These are phyloP conservation scores for Nomada fabriciana DNA, from an alignment of 2,888 invertebrate species.

Conservation along the genomic window DNA sequence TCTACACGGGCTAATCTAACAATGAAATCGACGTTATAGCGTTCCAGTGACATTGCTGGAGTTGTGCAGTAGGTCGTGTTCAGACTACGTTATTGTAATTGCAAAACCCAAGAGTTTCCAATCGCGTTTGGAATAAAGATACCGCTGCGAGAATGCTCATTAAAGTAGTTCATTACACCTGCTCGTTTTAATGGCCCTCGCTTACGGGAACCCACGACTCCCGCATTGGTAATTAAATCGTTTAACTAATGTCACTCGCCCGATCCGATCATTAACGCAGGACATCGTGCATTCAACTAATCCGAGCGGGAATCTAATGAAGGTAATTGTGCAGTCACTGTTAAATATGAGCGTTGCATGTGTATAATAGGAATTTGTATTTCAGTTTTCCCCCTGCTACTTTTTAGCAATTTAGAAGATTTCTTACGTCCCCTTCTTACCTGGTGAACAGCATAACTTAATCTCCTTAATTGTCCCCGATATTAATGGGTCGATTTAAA, in stretches of 20 bases:
- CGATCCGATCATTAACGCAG: constrained; percentile 28
- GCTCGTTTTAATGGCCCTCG: constrained; percentile 64
- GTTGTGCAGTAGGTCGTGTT: constrained; percentile 67
- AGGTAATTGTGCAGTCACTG: neutral
- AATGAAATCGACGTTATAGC: constrained; percentile 46
- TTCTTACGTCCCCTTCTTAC: too few relatives aligned
- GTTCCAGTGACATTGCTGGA: constrained; percentile 56
- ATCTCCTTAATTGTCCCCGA: too few relatives aligned
- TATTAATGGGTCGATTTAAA: too few relatives aligned
- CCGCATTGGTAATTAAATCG: constrained; percentile 63
- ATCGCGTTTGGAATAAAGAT: constrained; percentile 37
- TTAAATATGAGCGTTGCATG: too few relatives aligned
- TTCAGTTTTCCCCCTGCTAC: too few relatives aligned
- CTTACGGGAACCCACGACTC: constrained; percentile 53
- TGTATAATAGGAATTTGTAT: too few relatives aligned
- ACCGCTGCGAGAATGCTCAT: constrained; percentile 62
- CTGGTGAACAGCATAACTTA: too few relatives aligned
- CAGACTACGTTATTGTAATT: constrained; percentile 72
- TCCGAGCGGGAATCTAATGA: constrained; percentile 29
- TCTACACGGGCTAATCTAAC: too few relatives aligned
- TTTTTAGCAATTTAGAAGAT: too few relatives aligned
- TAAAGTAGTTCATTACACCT: constrained; percentile 74
- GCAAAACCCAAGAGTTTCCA: constrained; percentile 59
- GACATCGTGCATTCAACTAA: constrained; percentile 28
- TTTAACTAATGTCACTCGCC: constrained; percentile 65